These are phyloP conservation scores for Lasioglossum marginatum DNA, from an alignment of 2,888 invertebrate genomes.

Conservation along the genomic window DNA sequence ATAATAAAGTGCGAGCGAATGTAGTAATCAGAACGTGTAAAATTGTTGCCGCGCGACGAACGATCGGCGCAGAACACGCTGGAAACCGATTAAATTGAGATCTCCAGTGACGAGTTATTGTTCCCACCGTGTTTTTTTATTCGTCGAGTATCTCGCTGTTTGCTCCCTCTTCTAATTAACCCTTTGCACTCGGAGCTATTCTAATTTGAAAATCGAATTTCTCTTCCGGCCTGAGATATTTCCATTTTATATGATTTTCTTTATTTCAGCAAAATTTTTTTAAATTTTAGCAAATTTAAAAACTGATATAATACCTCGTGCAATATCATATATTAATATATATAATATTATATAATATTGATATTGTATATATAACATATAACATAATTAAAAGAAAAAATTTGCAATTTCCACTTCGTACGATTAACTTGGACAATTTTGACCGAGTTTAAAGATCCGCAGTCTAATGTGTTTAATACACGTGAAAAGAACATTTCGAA, in stretches of 20 bases:
- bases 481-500: not conserved
- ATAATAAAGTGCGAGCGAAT: not conserved
- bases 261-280: too few relatives aligned
- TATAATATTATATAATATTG: too few relatives aligned
- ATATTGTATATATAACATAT: too few relatives aligned
- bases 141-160: not conserved
- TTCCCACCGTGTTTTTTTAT: not conserved
- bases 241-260: too few relatives aligned
- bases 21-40: not conserved
- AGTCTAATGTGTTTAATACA: not conserved
- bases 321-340: too few relatives aligned
- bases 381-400: not conserved
- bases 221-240: too few relatives aligned
- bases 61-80: not conserved
- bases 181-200: too few relatives aligned
- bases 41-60: not conserved
- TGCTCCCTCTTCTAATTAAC: not conserved
- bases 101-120: conserved; percentile 1
- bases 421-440: not conserved
- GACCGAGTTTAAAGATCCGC: not conserved
- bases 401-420: not conserved
- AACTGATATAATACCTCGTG: too few relatives aligned
- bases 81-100: not conserved
- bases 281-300: too few relatives aligned
- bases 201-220: too few relatives aligned